Conservation (phyloP, 2,113 vertebrate genomes). For the Scartelaos histophorus region DNA sequence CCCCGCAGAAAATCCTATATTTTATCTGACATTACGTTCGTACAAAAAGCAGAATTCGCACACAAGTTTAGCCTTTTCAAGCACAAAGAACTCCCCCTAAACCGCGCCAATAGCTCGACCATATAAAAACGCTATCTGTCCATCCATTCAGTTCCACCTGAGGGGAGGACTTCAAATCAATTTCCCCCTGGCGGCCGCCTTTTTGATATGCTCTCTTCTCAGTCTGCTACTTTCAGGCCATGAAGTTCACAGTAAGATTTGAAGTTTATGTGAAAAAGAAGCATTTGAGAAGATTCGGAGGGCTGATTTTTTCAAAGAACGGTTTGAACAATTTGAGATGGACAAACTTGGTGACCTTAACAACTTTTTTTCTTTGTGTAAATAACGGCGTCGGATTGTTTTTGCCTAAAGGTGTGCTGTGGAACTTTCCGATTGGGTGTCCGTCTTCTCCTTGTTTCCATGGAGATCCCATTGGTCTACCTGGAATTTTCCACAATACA, state of each 20-base stretch:
- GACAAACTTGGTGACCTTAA: slow-evolving; percentile 38
- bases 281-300: slow-evolving; percentile 32
- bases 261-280: slow-evolving; percentile 28
- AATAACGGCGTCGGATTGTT: neutral
- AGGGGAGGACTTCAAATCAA: slow-evolving; percentile 52
- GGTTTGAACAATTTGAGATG: slow-evolving; percentile 37
- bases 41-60: neutral
- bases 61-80: slow-evolving; percentile 3
- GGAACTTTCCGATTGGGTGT: neutral
- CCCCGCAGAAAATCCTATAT: neutral
- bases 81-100: slow-evolving; percentile 19
- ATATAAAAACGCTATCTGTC: slow-evolving; percentile 18
- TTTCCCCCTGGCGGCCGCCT: slow-evolving; percentile 34
- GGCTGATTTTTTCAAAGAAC: slow-evolving; percentile 3
- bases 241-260: slow-evolving; percentile 49
- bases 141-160: slow-evolving; percentile 23
- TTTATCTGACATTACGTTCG: neutral
- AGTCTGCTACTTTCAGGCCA: slow-evolving; percentile 37
- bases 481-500: no score
- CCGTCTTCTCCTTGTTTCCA: neutral
- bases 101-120: neutral
- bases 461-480: neutral
- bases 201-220: slow-evolving; percentile 39
- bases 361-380: slow-evolving; percentile 12
- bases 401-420: neutral